Percentiles rank a stretch among this genome's conserved stretches.
Conservation (phyloP, 2,888 invertebrate genomes). For the Buathra laborator region DNA sequence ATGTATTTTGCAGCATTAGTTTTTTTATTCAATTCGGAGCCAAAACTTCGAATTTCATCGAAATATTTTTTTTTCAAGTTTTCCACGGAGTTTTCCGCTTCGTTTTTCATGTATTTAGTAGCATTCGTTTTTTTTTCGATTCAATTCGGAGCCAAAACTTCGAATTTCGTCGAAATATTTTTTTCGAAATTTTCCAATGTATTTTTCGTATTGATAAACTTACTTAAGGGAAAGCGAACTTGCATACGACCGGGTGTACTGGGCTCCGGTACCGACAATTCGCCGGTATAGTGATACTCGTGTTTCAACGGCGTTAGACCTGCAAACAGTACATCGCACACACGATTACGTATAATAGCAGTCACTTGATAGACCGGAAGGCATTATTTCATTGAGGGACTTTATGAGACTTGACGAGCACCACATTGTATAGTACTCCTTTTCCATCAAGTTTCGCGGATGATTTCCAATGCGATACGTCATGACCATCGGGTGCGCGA, state of each 20-base stretch:
- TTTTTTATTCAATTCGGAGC: not conserved
- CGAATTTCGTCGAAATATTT: no score
- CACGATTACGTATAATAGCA: conserved; percentile 78
- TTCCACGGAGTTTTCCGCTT: no score
- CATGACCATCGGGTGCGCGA: not conserved
- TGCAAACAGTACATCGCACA: conserved; percentile 72
- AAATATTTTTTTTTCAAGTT: no score
- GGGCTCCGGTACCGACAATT: conserved; percentile 88
- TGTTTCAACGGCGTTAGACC: conserved; percentile 92
- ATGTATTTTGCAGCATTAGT: no score
- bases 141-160: not conserved
- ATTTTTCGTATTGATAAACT: conserved; percentile 83
- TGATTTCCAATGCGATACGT: conserved; percentile 20
- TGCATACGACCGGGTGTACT: conserved; percentile 90
- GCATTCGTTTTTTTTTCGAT: not conserved
- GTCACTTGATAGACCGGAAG: conserved; percentile 74
- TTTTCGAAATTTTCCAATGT: not conserved
- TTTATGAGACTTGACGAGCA: conserved; percentile 72
- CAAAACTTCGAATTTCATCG: no score
- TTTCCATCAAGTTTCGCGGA: conserved; percentile 46
- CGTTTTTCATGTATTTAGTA: not conserved
- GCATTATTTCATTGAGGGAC: conserved; percentile 77
- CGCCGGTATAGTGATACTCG: conserved; percentile 92
- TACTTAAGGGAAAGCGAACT: conserved; percentile 92
- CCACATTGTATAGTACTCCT: conserved; percentile 45